Conservation (phyloP, 2,888 invertebrate species). For the Tachina fera region DNA sequence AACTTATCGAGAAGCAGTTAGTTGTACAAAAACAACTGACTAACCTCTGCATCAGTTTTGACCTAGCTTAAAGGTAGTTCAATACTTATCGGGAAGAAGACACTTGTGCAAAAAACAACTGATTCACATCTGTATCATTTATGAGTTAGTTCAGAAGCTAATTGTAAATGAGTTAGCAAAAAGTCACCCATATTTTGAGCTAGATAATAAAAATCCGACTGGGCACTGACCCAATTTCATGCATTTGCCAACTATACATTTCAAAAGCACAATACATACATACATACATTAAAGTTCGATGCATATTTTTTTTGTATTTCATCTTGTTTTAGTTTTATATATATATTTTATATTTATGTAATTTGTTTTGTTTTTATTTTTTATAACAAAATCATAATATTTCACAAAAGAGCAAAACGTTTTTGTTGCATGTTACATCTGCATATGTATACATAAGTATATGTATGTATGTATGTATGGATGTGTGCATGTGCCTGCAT, state of each 20-base stretch:
- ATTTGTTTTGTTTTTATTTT: constrained; percentile 29
- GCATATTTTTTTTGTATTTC: constrained; percentile 34
- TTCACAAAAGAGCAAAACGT: constrained; percentile 14
- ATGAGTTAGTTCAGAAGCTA: no score
- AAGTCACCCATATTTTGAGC: no score
- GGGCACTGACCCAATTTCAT: constrained; percentile 44
- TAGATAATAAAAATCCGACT: no score
- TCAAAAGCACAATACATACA: constrained; percentile 14
- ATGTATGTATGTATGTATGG: background rate
- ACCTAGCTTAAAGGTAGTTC: no score
- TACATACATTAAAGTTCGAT: constrained; percentile 23
- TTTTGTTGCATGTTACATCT: constrained; percentile 20
- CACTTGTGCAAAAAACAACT: no score
- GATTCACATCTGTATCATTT: no score
- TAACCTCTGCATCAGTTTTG: no score
- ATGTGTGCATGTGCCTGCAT: background rate
- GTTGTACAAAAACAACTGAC: no score
- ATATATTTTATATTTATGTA: no score
- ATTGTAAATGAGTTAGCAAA: no score
- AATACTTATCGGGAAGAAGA: no score
- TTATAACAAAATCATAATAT: constrained; percentile 29
- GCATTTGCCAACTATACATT: background rate
- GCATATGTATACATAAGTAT: background rate
- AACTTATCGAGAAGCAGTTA: no score
- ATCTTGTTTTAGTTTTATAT: constrained; percentile 43